Conservation (phyloP, 2,888 invertebrate genomes). For the Blomia tropicalis region DNA sequence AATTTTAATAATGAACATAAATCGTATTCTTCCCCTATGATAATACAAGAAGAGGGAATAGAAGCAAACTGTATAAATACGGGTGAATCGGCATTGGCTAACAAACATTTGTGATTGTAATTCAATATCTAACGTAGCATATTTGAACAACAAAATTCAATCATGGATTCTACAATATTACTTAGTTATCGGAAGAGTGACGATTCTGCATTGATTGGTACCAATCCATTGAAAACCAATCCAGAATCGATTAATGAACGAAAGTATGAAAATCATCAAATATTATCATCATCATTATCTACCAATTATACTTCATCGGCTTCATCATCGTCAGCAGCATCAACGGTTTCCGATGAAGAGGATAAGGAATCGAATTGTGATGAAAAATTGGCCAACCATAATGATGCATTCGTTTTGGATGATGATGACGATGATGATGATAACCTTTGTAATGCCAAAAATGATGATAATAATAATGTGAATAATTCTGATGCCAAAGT, state of each 20-base stretch:
- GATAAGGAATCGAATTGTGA: neutral
- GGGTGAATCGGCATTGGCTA: no score
- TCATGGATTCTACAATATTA: neutral
- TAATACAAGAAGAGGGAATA: no score
- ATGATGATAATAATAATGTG: no score
- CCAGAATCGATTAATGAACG: neutral
- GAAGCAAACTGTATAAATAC: no score
- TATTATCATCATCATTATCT: conserved; percentile 9
- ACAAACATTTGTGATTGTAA: neutral
- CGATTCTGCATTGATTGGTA: neutral
- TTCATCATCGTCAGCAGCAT: neutral
- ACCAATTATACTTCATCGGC: conserved; percentile 9
- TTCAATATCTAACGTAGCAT: neutral
- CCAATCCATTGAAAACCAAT: neutral
- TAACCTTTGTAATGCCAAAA: no score
- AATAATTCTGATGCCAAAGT: neutral
- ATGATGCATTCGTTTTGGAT: neutral
- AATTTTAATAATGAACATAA: no score
- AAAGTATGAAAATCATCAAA: neutral
- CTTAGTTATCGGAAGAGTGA: neutral
- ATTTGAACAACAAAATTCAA: no score
- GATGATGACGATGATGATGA: neutral
- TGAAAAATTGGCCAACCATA: neutral
- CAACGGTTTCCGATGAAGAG: conserved; percentile 1
- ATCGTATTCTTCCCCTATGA: no score